Base-by-base conservation (phyloP, 2,113 vertebrate species). In the Lethenteron reissneri region DNA sequence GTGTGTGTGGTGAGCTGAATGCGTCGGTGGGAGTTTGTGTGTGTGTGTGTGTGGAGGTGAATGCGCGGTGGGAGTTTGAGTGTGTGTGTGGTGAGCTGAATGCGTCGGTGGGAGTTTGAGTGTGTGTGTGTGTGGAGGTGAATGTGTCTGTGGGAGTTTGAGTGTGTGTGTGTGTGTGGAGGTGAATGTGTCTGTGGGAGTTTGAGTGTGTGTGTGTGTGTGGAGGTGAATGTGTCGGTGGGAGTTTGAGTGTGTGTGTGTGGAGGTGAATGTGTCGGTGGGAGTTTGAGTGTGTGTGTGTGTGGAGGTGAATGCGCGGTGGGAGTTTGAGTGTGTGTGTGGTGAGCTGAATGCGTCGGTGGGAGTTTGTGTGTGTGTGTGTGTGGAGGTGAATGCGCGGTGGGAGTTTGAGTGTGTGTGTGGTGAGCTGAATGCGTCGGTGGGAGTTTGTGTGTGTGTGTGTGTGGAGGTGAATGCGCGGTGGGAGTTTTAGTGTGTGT, bases 191-290 rank as follows among this genome's bases (percentile, higher is more conserved):
- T 62, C 13, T 2, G 60, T 62, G 60, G 13, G 60, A 14, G 60
- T 62, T 13, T 62, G 60, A 14, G n/a, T n/a, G 60, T 62, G 60
- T 62, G 60, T 62, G 60, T 62, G 60, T 62, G 60, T 62, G 60
- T 62, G 60, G 13, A 17, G 13, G 60, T 17, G 60, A 14, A 13
- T 14, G 60, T 62, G 60, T 62, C 13, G 13, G 60, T 62, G 60
- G 21, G 21, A 21, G 21, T 21, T 21, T 21, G 21, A 21, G 21
- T 21, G 21, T 21, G 21, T 21, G 21, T 41, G 25, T 41, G 25
- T 41, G 25, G 25, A 41, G 25, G 25, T 41, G 25, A 41, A 41
- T 41, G 25, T 3, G 4, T 41, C 25, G 3, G 25, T 41, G 3
- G 25, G 25, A 41, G 25, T 41, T 41, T 41, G 25, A 41, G 4